A percentile compares a stretch with the other conserved stretches of the same genome.
These are phyloP conservation scores for Nebria brevicollis DNA, from an alignment of 2,888 invertebrate species.

Conservation along the genomic window DNA sequence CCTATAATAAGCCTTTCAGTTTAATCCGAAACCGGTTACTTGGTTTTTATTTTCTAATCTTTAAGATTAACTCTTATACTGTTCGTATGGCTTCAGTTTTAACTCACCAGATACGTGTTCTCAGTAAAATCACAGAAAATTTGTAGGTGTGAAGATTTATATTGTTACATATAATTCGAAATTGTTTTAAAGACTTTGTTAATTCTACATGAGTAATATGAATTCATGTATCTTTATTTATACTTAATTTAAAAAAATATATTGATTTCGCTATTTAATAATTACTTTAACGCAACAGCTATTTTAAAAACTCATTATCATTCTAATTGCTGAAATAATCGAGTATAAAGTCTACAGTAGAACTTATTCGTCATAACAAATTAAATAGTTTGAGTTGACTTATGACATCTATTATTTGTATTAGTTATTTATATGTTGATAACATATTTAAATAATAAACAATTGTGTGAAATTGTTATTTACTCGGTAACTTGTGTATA, in stretches of 20 bases:
- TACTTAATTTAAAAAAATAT: too few species aligned
- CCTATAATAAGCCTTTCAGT: background rate
- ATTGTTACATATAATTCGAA: too few species aligned
- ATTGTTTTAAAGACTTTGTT: too few species aligned
- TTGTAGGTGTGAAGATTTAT: too few species aligned
- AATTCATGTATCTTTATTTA: too few species aligned
- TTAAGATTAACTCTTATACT: background rate
- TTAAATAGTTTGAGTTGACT: background rate
- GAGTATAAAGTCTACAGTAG: background rate
- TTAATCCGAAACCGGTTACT: background rate
- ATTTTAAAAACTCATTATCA: background rate
- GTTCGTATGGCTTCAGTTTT: background rate
- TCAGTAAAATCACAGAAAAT: background rate
- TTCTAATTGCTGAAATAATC: background rate
- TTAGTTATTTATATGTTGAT: background rate
- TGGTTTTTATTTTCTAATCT: conserved; percentile 1
- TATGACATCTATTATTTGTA: background rate
- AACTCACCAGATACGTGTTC: background rate
- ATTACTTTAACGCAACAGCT: background rate
- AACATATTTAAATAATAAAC: background rate
- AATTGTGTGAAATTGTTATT: background rate
- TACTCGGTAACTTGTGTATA: background rate
- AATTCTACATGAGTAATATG: too few species aligned
- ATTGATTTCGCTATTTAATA: background rate
- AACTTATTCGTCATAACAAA: background rate